phyloP scores from a whole-genome alignment of 1,140 invertebrate genomes.

The Manduca sexta region DNA sequence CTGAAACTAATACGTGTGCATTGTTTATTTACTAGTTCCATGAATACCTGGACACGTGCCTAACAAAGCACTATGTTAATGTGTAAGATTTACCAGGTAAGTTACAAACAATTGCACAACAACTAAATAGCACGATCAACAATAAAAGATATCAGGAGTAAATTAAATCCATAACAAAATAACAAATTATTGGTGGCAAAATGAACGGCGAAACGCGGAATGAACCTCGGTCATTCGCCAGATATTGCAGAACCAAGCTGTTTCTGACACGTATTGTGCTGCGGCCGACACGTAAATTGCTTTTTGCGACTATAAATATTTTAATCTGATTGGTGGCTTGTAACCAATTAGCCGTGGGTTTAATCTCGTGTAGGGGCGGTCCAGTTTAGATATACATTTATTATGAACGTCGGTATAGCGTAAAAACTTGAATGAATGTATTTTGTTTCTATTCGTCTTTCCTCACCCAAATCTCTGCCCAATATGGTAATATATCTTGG shows the following conservation, averaged over 20 bases:
- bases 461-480: too few relatives aligned
- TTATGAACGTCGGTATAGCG: too few relatives aligned
- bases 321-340: slow-evolving; percentile 53
- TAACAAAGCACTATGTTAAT: too few relatives aligned
- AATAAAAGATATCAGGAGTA: background rate
- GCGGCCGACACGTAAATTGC: slow-evolving; percentile 52
- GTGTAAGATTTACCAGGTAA: too few relatives aligned
- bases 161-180: slow-evolving; percentile 11
- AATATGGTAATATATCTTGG: too few relatives aligned
- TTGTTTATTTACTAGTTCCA: too few relatives aligned
- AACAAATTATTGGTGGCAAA: slow-evolving; percentile 19
- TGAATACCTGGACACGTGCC: too few relatives aligned
- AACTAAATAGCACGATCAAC: too few relatives aligned
- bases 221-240: slow-evolving; percentile 23
- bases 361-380: background rate
- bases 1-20: too few relatives aligned
- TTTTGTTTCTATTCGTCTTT: too few relatives aligned
- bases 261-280: slow-evolving; percentile 47
- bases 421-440: too few relatives aligned
- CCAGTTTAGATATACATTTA: too few relatives aligned
- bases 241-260: slow-evolving; percentile 46
- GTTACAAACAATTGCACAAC: background rate
- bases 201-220: slow-evolving; percentile 23
- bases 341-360: slow-evolving; percentile 28
- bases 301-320: slow-evolving; percentile 58